Evolutionary conservation across 2,888 invertebrate genomes (phyloP), one percentile per base, ranked within the genome.

Genomic region (Anorthoa munda): DNA sequence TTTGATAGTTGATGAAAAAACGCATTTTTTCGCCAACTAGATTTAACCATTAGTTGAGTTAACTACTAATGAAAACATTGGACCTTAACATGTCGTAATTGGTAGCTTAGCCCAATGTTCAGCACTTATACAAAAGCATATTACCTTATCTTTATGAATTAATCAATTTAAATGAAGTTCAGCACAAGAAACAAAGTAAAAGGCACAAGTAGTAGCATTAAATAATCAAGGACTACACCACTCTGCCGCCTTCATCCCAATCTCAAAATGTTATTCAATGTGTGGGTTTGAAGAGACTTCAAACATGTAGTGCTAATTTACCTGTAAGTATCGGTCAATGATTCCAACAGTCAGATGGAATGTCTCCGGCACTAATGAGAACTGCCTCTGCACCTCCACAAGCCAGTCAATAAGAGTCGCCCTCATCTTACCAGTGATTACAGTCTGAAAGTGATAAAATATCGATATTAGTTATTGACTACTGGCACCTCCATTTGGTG

Each of bases 331-430:
- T 90, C 99, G 97, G 95, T 99, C 99, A 86, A 99, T 97, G 23
- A 99, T 98, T 83, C 98, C 98, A 69, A 99, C 97, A 71, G 99
- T 97, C 89, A 99, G 95, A 92, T 99, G 99, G 78, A 99, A 97
- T 13, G 99, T 99, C 94, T 99, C 99, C 70, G 98, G 97, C 23
- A 98, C 95, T 69, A 99, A 96, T 81, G 97, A 97, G 93, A 99
- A 99, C 90, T 98, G 98, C 66, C 97, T 95, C 87, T 99, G 99
- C 13, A 99, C 99, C 89, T 99, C 99, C 21, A 99, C 98, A 68
- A 99, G 96, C 99, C 99, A 99, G 92, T 99, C 99, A 76, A 99
- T 97, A 21, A 99, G 97, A 64, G 99, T 98, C 18, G 98, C 96
- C 79, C 99, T 97, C 99, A 99, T 99, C 88, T 97, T 98, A 1